A percentile compares a stretch with the other conserved stretches of the same genome.
phyloP scores from a whole-genome alignment of 2,797 vertebrate genomes.

The Danio jaintianensis region DNA sequence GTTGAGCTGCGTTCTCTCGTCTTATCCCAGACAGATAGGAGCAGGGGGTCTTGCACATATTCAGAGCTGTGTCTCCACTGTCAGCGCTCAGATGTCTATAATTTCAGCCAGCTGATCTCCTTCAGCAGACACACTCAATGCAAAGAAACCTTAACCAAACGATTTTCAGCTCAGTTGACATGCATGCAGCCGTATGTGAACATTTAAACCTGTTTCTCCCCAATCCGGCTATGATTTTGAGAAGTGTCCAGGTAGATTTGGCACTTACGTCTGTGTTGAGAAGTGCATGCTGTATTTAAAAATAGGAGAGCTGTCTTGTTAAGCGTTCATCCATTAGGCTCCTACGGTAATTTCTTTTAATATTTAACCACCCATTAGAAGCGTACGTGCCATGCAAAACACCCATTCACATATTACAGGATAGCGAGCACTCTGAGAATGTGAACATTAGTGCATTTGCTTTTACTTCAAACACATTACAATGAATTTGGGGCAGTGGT shows the following conservation, averaged over 20 bases:
- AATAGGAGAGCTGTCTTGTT: slow-evolving; percentile 53
- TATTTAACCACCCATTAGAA: slow-evolving; percentile 58
- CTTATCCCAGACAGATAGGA: slow-evolving; percentile 62
- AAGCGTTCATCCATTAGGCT: slow-evolving; percentile 57
- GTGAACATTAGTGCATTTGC: slow-evolving; percentile 27
- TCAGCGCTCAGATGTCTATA: slow-evolving; percentile 12
- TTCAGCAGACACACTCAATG: neutral
- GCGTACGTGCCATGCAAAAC: slow-evolving; percentile 1
- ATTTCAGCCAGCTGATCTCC: slow-evolving; percentile 18
- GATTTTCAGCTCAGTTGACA: slow-evolving; percentile 24
- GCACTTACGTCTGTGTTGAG: neutral
- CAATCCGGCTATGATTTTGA: neutral
- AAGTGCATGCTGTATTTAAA: slow-evolving; percentile 35
- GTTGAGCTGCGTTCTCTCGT: slow-evolving; percentile 45
- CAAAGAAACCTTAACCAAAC: neutral
- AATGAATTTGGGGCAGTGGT: slow-evolving; percentile 16
- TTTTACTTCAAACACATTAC: slow-evolving; percentile 19
- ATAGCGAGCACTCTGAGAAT: slow-evolving; percentile 50
- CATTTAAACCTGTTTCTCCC: slow-evolving; percentile 12
- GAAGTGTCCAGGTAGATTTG: neutral
- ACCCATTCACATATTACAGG: slow-evolving; percentile 36
- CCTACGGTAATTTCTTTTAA: slow-evolving; percentile 52
- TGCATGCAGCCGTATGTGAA: neutral
- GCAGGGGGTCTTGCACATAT: slow-evolving; percentile 44
- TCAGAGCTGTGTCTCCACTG: slow-evolving; percentile 23